Conservation (phyloP, 2,113 vertebrate genomes). For the Myiopsitta monachus region DNA sequence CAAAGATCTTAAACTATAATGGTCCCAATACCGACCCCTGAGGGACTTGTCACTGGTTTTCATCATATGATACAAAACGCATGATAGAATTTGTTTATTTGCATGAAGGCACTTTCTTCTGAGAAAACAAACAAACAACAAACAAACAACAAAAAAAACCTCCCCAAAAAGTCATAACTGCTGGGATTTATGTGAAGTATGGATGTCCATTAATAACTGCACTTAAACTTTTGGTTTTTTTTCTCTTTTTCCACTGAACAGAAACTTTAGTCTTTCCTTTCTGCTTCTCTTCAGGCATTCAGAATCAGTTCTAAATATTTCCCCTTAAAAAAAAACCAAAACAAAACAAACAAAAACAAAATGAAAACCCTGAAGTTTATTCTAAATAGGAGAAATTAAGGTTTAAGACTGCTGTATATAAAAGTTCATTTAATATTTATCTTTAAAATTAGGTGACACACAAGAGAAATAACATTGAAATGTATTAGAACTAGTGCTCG, state of each 20-base stretch:
- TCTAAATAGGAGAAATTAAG: background rate
- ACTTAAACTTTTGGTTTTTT: background rate
- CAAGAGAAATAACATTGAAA: background rate
- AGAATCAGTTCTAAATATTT: background rate
- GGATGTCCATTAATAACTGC: background rate
- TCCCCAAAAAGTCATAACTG: background rate
- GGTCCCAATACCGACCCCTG: accelerated
- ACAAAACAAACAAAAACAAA: too few species aligned
- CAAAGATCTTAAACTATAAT: background rate
- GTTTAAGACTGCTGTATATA: background rate
- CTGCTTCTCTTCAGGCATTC: background rate
- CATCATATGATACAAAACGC: background rate
- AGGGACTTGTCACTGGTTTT: background rate
- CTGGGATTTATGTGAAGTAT: background rate
- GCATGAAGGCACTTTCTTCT: background rate
- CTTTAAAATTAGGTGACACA: background rate
- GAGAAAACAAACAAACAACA: background rate
- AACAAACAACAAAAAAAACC: background rate
- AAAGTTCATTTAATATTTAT: background rate
- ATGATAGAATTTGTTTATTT: background rate
- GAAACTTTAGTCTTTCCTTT: background rate
- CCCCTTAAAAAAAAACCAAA: background rate
- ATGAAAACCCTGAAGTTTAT: background rate
- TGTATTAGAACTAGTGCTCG: background rate
- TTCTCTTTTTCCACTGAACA: background rate